A percentile compares a stretch with the other conserved stretches of the same genome.
These are phyloP conservation scores for Drosophila siamana DNA, from an alignment of 2,888 invertebrate species.

Conservation along the genomic window DNA sequence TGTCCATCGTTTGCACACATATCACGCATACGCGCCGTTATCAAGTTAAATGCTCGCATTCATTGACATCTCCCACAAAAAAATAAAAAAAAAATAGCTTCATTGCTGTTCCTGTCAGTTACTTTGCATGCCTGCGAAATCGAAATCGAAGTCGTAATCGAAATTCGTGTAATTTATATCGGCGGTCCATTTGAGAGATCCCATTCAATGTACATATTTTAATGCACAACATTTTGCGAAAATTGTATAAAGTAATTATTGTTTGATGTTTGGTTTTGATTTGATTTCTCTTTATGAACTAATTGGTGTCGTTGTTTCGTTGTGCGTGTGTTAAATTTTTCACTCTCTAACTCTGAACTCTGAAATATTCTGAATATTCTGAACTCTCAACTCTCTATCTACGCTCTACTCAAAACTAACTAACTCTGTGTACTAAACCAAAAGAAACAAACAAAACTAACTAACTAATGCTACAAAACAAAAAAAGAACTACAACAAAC, in stretches of 20 bases:
- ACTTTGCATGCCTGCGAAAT: slow-evolving; percentile 56
- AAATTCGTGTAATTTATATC: slow-evolving; percentile 3
- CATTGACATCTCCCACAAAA: slow-evolving; percentile 14
- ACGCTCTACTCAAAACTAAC: slow-evolving; percentile 32
- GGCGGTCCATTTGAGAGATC: not conserved
- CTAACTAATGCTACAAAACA: slow-evolving; percentile 33
- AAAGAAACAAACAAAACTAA: slow-evolving; percentile 24
- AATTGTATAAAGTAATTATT: slow-evolving; percentile 50
- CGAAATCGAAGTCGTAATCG: not conserved
- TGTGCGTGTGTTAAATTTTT: slow-evolving; percentile 80
- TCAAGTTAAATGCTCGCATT: slow-evolving; percentile 5
- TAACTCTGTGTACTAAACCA: slow-evolving; percentile 52
- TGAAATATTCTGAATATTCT: slow-evolving; percentile 21
- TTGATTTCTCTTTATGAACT: slow-evolving; percentile 34
- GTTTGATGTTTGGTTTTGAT: slow-evolving; percentile 38
- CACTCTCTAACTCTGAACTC: slow-evolving; percentile 66
- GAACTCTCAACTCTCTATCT: slow-evolving; percentile 1
- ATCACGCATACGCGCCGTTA: slow-evolving; percentile 49
- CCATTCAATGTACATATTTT: slow-evolving; percentile 49
- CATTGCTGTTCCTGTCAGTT: slow-evolving; percentile 64
- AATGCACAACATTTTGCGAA: slow-evolving; percentile 33
- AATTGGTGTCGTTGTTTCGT: slow-evolving; percentile 77
- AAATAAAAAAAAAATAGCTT: no score
- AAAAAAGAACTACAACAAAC: slow-evolving; percentile 12
- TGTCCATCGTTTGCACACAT: slow-evolving; percentile 41